A percentile compares a stretch with the other conserved stretches of the same genome.
phyloP scores from a whole-genome alignment of 2,113 vertebrate species.

The Shinisaurus crocodilurus region DNA sequence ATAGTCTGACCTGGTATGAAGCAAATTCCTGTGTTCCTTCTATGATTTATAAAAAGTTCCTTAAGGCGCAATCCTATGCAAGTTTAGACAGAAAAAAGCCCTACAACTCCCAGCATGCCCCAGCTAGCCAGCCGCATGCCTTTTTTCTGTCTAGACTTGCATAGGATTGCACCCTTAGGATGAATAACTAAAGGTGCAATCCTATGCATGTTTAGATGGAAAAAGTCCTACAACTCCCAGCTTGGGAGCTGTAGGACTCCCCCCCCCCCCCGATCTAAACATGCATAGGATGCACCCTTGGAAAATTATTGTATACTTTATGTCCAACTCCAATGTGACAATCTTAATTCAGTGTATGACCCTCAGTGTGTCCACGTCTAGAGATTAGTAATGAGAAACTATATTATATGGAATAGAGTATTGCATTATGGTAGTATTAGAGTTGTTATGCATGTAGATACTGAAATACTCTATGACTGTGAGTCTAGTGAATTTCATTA shows the following conservation, averaged over 20 bases:
- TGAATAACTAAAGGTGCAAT: too few species aligned
- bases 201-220: too few species aligned
- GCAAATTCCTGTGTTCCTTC: background rate
- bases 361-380: background rate
- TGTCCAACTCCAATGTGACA: background rate
- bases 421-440: background rate
- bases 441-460: background rate
- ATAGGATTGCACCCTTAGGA: too few species aligned
- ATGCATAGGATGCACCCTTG: too few species aligned
- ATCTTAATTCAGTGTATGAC: background rate
- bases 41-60: background rate
- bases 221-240: too few species aligned
- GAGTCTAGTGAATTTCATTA: background rate
- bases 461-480: accelerated
- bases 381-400: background rate
- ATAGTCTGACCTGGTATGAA: background rate
- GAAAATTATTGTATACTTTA: background rate
- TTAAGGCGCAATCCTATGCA: background rate
- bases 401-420: background rate
- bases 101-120: too few species aligned
- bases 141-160: too few species aligned
- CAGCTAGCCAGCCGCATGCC: too few species aligned
- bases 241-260: too few species aligned
- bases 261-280: too few species aligned
- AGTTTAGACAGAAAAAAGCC: too few species aligned